Percentiles rank a stretch among this genome's conserved stretches.
phyloP scores from a whole-genome alignment of 1,140 invertebrate species.

The Ganaspis sp. region DNA sequence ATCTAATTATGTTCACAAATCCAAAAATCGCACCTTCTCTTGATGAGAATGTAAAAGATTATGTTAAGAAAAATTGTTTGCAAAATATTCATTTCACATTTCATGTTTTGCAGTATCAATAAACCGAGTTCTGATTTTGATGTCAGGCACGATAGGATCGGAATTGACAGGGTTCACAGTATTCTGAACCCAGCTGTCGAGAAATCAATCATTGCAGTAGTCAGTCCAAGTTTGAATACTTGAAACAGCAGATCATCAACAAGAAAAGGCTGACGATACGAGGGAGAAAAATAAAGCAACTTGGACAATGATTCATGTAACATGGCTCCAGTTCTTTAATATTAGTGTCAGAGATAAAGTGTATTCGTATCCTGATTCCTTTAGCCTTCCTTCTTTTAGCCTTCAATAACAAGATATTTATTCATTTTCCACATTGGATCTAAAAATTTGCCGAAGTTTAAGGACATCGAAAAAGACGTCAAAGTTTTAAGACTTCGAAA shows the following conservation, averaged over 20 bases:
- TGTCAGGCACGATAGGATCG: conserved; percentile 33
- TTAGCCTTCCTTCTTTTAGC: too few relatives aligned
- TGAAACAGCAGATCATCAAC: background rate
- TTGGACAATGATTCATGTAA: conserved; percentile 14
- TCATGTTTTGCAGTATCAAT: background rate
- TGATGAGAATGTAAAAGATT: too few relatives aligned
- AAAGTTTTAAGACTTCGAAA: too few relatives aligned
- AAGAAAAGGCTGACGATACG: background rate
- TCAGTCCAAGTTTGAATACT: background rate
- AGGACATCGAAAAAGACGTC: too few relatives aligned
- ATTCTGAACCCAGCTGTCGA: background rate
- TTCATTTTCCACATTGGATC: conserved; percentile 48
- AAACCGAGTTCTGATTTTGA: background rate
- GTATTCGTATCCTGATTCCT: background rate
- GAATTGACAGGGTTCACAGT: background rate
- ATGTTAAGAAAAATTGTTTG: too few relatives aligned
- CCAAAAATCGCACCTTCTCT: too few relatives aligned
- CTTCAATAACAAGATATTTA: background rate
- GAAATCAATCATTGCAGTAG: background rate
- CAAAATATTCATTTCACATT: background rate
- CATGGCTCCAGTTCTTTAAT: conserved; percentile 62
- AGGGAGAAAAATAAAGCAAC: background rate
- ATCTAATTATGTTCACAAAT: too few relatives aligned
- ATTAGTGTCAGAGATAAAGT: conserved; percentile 39
- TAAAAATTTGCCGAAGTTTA: conserved; percentile 56